A percentile compares a stretch with the other conserved stretches of the same genome.
Evolutionary conservation across 1,140 invertebrate genomes (phyloP).

Genomic region (Cecropterus lyciades): DNA sequence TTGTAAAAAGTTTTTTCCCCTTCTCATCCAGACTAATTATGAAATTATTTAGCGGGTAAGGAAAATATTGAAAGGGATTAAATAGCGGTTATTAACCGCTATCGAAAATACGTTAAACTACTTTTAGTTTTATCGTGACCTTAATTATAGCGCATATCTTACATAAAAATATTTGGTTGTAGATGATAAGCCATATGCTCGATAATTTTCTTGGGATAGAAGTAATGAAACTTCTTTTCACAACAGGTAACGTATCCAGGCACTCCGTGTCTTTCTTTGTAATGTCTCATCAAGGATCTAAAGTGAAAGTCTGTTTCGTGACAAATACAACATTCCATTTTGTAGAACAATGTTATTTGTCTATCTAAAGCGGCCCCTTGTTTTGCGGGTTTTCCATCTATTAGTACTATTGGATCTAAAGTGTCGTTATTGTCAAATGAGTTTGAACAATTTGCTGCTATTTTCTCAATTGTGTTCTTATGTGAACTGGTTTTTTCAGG

Average conservation of each 20-base stretch:
- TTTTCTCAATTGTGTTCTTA: conserved; percentile 40
- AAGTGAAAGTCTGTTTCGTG: conserved; percentile 71
- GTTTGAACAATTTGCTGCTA: conserved; percentile 21
- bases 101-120: too few relatives aligned
- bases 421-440: conserved; percentile 41
- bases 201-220: conserved; percentile 78
- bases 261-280: conserved; percentile 76
- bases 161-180: conserved; percentile 78
- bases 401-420: conserved; percentile 65
- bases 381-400: conserved; percentile 71
- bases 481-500: conserved; percentile 15
- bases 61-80: too few relatives aligned
- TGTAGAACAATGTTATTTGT: conserved; percentile 77
- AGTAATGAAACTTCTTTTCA: conserved; percentile 78
- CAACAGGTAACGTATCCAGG: conserved; percentile 77
- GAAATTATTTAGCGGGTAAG: too few relatives aligned
- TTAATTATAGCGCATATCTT: conserved; percentile 36
- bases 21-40: too few relatives aligned
- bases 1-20: too few relatives aligned
- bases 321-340: conserved; percentile 80
- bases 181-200: conserved; percentile 79
- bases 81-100: too few relatives aligned
- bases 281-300: conserved; percentile 76
- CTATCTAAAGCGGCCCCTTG: conserved; percentile 69
- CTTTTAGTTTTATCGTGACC: too few relatives aligned